Base-by-base conservation (phyloP, 2,113 vertebrate genomes). In the Solea senegalensis region DNA sequence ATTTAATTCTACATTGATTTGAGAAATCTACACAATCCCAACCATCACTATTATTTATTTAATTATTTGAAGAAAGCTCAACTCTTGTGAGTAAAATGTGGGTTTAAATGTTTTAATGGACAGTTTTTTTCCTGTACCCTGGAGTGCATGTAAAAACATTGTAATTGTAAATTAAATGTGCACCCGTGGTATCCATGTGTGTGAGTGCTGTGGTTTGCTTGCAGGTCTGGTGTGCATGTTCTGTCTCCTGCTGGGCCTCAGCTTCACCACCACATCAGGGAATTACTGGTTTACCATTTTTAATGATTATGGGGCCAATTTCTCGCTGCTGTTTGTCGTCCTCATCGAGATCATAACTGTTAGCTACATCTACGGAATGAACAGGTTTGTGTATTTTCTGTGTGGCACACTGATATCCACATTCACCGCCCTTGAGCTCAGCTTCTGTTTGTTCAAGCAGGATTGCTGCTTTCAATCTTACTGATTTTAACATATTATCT, bases 261-360 rank as follows among this genome's bases (percentile, higher is more conserved):
- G 94, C 75, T 98, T 99, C 90, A 98, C 96, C 76, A 89, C 91
- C 62, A 88, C 94, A 1, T 92, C 96, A 0, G 97, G 97, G 5
- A 99, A 92, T 84, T 99, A 99, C 69, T 98, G 97, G 97, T 97
- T 99, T 65, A 93, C 94, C 80, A 95, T 99, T 28, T 98, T 99
- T 89, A 99, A 99, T 0, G 96, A 99, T 80, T 99, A 97, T 0
- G 94, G 93, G 0, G 95, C 95, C 75, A 96, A 94, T 0, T 93
- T 99, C 68, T 95, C 97, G 0, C 88, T 98, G 85, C 94, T 99
- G 76, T 93, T 98, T 78, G 95, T 99, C 0, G 96, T 97, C 34
- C 93, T 99, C 83, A 89, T 95, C 3, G 97, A 99, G 86, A 90
- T 94, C 7, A 16, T 96, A 0, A 89, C 92, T 0, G 91, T 99